Conservation (phyloP, 2,888 invertebrate species). For the Melipona bicolor region DNA sequence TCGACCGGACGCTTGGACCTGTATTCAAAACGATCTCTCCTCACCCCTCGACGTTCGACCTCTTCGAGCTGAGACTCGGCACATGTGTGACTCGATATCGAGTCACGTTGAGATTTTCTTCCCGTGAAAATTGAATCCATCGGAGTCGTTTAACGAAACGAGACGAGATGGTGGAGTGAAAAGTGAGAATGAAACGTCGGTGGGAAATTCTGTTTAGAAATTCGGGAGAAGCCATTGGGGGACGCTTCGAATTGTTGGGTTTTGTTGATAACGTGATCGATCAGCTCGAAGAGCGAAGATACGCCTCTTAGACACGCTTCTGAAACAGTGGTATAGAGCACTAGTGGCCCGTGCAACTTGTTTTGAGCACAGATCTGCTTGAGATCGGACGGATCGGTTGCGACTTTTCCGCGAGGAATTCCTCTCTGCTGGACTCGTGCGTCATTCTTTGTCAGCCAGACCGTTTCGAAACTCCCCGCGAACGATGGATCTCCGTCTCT, state of each 20-base stretch:
- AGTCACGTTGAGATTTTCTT: too few species aligned
- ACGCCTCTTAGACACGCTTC: constrained; percentile 61
- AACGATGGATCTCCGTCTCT: constrained; percentile 62
- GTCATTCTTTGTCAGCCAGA: constrained; percentile 8
- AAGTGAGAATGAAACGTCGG: too few species aligned
- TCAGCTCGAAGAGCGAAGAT: constrained; percentile 44
- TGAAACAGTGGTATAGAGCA: constrained; percentile 52
- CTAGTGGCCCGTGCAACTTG: constrained; percentile 48
- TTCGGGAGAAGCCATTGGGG: too few species aligned
- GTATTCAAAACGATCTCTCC: constrained; percentile 48
- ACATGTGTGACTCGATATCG: too few species aligned
- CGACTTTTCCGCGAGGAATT: neutral
- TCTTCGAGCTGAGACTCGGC: constrained; percentile 43
- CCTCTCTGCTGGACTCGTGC: constrained; percentile 7
- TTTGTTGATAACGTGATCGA: neutral
- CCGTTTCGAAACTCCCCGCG: neutral
- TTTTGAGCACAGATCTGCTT: constrained; percentile 55
- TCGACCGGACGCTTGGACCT: constrained; percentile 25
- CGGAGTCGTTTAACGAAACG: too few species aligned
- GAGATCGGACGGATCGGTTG: neutral
- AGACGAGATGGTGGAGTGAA: too few species aligned
- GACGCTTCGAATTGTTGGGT: too few species aligned
- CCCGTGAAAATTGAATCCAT: too few species aligned
- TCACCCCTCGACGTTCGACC: constrained; percentile 25
- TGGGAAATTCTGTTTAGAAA: too few species aligned